Base-by-base conservation (phyloP, 2,888 invertebrate species). In the Erannis defoliaria region DNA sequence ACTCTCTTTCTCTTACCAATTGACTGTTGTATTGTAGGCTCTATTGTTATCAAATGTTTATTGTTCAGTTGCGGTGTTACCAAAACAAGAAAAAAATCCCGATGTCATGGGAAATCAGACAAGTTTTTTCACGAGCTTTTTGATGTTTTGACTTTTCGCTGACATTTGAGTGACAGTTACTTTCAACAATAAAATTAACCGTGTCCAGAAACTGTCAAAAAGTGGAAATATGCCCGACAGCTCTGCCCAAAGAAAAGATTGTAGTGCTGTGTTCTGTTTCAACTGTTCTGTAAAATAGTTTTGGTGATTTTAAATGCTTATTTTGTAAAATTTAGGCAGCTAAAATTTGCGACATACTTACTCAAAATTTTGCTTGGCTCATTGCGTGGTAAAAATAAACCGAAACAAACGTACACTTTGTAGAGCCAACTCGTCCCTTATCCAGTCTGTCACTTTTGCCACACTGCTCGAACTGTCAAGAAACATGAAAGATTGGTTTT, bases 161-260 rank as follows among this genome's bases (percentile, higher is more conserved):
- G 91, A 92, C 92, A 79, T 82, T 86, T 92, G 92, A 91, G 82
- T 90, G 93, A 93, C 92, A 89, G 83, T 82, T 82, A 78, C 85
- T 89, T 90, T 90, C 89, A 89, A 84, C 89, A 80, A 78, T 66
- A 80, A 80, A 82, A 86, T 86, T 83, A 85, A 75, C 81, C 80
- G 87, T 82, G 86, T 84, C 88, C 71, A 82, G 86, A 84, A 78
- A 81, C 76, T 80, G 84, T 75, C 81, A 74, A 67, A 74, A 78
- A 78, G 70, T 74, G 67, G 72, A 75, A 74, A 69, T 71, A 55
- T 45, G 38, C 35, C 8, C 10, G 50, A 51, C 50, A 38, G 50
- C 38, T 18, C 19, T 2, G 31, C 40, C 38, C 43, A 16, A 54
- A 56, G 61, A 14, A 55, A 62, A 55, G 33, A 35, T 43, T 60